Base-by-base conservation (phyloP, 2,797 vertebrate genomes). In the Hozukius guyotensis region DNA sequence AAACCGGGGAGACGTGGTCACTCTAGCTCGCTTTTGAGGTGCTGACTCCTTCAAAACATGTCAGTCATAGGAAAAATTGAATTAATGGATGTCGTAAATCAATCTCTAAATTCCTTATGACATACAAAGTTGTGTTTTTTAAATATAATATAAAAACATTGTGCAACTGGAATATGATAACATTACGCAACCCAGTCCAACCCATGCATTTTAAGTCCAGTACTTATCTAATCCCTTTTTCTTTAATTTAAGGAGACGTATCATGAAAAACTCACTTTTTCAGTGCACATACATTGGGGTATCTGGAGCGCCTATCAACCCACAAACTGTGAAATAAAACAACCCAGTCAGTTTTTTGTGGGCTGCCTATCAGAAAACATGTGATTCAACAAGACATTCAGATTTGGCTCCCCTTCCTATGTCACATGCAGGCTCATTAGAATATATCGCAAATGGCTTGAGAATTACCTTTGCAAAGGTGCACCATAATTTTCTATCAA, bases 11-110 rank as follows among this genome's bases (percentile, higher is more conserved):
- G 69, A 85, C 8, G 11, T 64, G 81, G 72, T 92, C 80, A 75
- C 68, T 74, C 76, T 36, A 59, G 27, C 71, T 85, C n/a, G 27
- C 69, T 77, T 57, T 38, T 71, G 42, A 87, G 53, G 20, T 16
- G 63, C 77, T 88, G 77, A 89, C 63, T 81, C 57, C n/a, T 67
- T 72, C 27, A 66, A 62, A 87, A 87, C 62, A 52, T 76, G 57
- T 57, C 67, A 80, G 55, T 70, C 16, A 8, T 36, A 68, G 76
- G 82, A 87, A 81, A 79, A 73, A 22, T 32, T 65, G n/a, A 74
- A 78, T 60, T 18, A 52, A 70, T 36, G 38, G 20, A 65, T 73
- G 63, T 36, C 20, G 34, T 61, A 55, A 83, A 75, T 71, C 32
- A 59, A 60, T 62, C 46, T 60, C 24, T 75, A 20, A 71, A 70